Base-by-base conservation (phyloP, 2,888 invertebrate species). In the Drosophila villosipedis region DNA sequence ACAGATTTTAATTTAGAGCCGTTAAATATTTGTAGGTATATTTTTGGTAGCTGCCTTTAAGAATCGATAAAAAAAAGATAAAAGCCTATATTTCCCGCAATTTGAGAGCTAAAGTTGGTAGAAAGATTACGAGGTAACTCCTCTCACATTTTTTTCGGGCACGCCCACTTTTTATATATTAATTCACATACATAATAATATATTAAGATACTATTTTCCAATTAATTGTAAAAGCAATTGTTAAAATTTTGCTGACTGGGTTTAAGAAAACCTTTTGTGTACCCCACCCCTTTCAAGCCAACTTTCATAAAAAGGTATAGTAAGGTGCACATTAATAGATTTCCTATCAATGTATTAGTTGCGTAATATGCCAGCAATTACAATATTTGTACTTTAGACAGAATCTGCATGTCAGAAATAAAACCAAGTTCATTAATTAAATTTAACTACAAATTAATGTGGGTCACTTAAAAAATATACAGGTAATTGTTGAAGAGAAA, bases 391-490 rank as follows among this genome's bases (percentile, higher is more conserved):
- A n/a, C 5, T 33, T 33, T 1, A n/a, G 28, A n/a, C 22, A 30
- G n/a, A 49, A 33, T 37, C 19, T 31, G 41, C 39, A 53, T 19
- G 25, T 19, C 25, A 50, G 31, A 14, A 28, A 5, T 33, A 43
- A 33, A 59, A 76, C 41, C 52, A 54, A 62, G 65, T 66, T 75
- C 61, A 69, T 75, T 30, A 41, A 41, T 53, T 52, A 22, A 25
- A 41, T 53, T 37, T 22, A 60, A 50, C 30, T 30, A n/a, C 31
- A 55, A 69, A 59, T 72, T 68, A 62, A 76, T 78, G 76, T 72
- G 65, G 65, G 58, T 76, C 82, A 67, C 76, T 78, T 73, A 71
- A 73, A 78, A 71, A 73, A 78, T 78, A 68, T 66, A 57, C 57
- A 70, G 28, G 33, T 65, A 49, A 74, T 78, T 84, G 65, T 54